Base-by-base conservation (phyloP, 2,888 invertebrate genomes). In the Halocaridina rubra region DNA sequence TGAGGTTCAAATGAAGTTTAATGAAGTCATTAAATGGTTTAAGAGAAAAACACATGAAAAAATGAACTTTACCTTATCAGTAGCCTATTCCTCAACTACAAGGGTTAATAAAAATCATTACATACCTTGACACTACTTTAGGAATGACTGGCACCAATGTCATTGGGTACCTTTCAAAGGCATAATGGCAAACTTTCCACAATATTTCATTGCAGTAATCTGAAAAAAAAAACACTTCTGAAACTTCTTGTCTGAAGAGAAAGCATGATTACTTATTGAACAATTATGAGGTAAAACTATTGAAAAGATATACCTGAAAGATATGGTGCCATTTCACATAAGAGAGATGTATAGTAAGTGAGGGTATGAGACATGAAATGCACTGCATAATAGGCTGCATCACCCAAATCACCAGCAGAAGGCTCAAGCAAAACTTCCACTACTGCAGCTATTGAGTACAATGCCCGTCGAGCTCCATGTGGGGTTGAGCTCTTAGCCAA, bases 151-250 rank as follows among this genome's bases (percentile, higher is more conserved):
- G n/a, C n/a, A n/a, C n/a, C n/a, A n/a, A n/a, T n/a, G n/a, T n/a
- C 16, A 32, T 30, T 19, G 61, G 77, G 24, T 59, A 77, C 30
- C 27, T 24, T n/a, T 61, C 61, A 22, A 77, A 10, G n/a, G 64
- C 59, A 77, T 30, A 30, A 3, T 22, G 2, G 33, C 77, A 77
- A 1, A 77, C 22, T 5, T 30, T 61, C 1, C 24, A 10, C n/a
- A 77, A 24, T 22, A 77, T 27, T 2, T 61, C 4, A 32, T 77
- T 77, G 61, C 59, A 59, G 32, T 77, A 32, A 77, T 77, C 77
- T 77, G 77, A 77, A 61, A 32, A 16, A 29, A 22, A 33, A 19
- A 33, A 72, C 8, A 72, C n/a, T n/a, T n/a, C n/a, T n/a, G n/a
- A n/a, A n/a, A n/a, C n/a, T n/a, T n/a, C n/a, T n/a, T n/a, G n/a